Conservation (phyloP, 1,140 invertebrate genomes). For the Neomicropteryx cornuta region DNA sequence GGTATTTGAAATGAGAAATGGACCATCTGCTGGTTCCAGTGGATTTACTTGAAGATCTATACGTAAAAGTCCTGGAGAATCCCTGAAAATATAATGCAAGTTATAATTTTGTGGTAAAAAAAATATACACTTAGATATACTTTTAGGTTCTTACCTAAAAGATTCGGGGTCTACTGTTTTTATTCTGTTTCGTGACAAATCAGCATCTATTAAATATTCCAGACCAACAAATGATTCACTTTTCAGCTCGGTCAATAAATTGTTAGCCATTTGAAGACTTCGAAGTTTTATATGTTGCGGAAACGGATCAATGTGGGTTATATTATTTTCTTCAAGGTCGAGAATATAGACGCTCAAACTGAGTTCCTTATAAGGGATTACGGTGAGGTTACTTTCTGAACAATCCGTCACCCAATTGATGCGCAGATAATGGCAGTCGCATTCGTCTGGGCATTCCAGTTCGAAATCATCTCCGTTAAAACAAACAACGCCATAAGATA, state of each 20-base stretch:
- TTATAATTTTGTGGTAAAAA: too few relatives aligned
- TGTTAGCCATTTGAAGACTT: conserved; percentile 57
- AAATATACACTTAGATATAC: too few relatives aligned
- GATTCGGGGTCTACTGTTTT: conserved; percentile 49
- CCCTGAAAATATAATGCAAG: conserved; percentile 44
- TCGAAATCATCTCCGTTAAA: conserved; percentile 52
- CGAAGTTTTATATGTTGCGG: conserved; percentile 54
- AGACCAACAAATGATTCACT: conserved; percentile 49
- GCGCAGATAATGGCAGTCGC: conserved; percentile 64
- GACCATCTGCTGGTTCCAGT: conserved; percentile 45
- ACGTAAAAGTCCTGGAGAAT: conserved; percentile 54
- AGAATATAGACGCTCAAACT: conserved; percentile 58
- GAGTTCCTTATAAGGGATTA: conserved; percentile 52
- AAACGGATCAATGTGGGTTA: conserved; percentile 46
- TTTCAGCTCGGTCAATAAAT: conserved; percentile 45
- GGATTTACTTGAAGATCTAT: conserved; percentile 60
- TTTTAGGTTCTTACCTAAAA: conserved; percentile 46
- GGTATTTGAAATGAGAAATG: conserved; percentile 52
- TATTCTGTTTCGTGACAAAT: conserved; percentile 56
- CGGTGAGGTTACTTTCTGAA: conserved; percentile 62
- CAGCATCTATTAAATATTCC: conserved; percentile 55
- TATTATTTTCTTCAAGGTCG: conserved; percentile 58
- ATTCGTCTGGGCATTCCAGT: conserved; percentile 57
- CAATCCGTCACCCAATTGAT: conserved; percentile 69
- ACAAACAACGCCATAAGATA: not conserved